Evolutionary conservation across 2,888 invertebrate genomes (phyloP), one percentile per base, ranked within the genome.

Genomic region (Drosophila heteroneura): DNA sequence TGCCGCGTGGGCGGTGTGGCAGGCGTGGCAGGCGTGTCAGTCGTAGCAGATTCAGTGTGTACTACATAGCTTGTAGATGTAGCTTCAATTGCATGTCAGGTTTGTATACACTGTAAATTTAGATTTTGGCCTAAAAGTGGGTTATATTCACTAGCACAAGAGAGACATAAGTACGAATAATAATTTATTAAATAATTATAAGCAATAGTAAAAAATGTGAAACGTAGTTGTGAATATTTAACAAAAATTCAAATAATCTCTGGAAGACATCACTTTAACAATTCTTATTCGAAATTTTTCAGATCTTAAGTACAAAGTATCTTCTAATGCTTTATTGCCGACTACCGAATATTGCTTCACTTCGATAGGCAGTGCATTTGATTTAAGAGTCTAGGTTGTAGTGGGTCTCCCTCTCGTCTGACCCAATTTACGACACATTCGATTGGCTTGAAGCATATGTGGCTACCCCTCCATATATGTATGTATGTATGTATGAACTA

Each of bases 361-460:
- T 63, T 53, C 37, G 44, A 51, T 49, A 58, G 65, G 57, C 41
- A 59, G 51, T 77, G 56, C 62, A 62, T 79, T 83, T 81, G 80
- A 82, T 70, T 84, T 82, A 60, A 57, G 70, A 59, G 47, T 68
- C 51, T 53, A 52, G 61, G 68, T 64, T 58, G 52, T 58, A 57
- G 70, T 44, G 22, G 39, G n/a, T 41, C 16, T 47, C 5, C 9
- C 41, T 52, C 60, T 58, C 74, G 70, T 51, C 77, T 82, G 89
- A 88, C 90, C 90, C 79, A 88, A 90, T 87, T 87, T 83, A 81
- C 79, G 82, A 74, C 80, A 79, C 90, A 83, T 85, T 85, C 90
- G 79, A 87, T 88, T 79, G 83, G 59, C 60, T 74, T 73, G 76
- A 73, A 71, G 67, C 83, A 85, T 77, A 87, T 86, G 81, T 83